Conservation (phyloP, 2,113 vertebrate species). For the Neopipo cinnamomea region DNA sequence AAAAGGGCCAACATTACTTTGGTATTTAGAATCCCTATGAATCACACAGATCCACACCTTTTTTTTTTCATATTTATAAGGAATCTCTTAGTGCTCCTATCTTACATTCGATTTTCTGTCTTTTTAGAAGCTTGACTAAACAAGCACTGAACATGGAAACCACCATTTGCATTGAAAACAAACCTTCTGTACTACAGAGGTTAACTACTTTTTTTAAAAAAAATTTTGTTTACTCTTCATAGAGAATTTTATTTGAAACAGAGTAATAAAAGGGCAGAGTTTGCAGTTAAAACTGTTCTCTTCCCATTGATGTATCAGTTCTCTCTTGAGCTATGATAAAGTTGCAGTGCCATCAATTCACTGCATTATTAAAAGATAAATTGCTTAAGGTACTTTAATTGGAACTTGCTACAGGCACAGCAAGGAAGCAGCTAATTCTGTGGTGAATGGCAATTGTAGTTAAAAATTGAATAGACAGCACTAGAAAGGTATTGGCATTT, state of each 20-base stretch:
- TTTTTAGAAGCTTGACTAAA: not conserved
- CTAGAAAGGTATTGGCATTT: slow-evolving; percentile 4
- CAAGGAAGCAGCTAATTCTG: not conserved
- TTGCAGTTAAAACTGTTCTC: not conserved
- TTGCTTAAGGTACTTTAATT: slow-evolving; percentile 37
- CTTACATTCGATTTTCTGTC: not conserved
- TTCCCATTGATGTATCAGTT: not conserved
- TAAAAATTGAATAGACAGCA: not conserved
- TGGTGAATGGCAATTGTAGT: slow-evolving; percentile 9
- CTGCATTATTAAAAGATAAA: not conserved
- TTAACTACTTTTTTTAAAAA: not conserved
- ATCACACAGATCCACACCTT: not conserved
- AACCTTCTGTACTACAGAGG: not conserved
- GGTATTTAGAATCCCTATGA: not conserved
- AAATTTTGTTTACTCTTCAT: not conserved
- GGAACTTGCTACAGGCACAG: not conserved
- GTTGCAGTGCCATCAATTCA: not conserved
- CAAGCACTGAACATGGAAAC: not conserved
- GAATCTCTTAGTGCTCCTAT: not conserved
- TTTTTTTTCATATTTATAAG: not conserved
- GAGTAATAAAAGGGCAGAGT: not conserved
- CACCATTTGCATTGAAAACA: not conserved
- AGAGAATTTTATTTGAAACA: not conserved
- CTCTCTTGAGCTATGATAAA: not conserved
- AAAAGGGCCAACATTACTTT: not conserved